phyloP scores from a whole-genome alignment of 2,113 vertebrate genomes.

The Dromiciops gliroides region DNA sequence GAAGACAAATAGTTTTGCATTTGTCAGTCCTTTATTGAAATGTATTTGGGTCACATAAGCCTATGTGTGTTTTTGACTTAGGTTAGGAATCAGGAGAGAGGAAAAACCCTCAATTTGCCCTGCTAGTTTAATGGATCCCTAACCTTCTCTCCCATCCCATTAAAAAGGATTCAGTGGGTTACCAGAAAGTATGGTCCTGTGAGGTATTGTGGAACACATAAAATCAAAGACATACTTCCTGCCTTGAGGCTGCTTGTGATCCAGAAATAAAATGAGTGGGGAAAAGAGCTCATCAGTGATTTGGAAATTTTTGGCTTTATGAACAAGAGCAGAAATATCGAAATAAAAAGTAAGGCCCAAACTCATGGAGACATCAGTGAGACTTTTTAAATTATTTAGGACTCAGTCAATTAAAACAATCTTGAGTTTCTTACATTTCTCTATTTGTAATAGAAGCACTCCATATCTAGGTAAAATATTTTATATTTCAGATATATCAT shows the following conservation, averaged over 20 bases:
- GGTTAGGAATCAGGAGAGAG: neutral
- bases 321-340: neutral
- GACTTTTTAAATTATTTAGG: neutral
- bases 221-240: neutral
- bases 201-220: neutral
- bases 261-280: neutral
- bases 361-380: neutral
- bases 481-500: conserved; percentile 48
- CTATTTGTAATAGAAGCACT: conserved; percentile 30
- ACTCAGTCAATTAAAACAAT: neutral
- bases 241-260: neutral
- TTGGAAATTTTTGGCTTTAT: neutral
- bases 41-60: neutral
- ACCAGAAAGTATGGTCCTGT: neutral
- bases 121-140: neutral
- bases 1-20: neutral
- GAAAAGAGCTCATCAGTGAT: neutral
- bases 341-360: neutral
- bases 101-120: neutral
- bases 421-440: neutral
- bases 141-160: neutral
- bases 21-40: neutral
- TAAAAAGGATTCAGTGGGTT: neutral
- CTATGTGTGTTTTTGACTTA: neutral
- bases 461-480: conserved; percentile 46